Evolutionary conservation across 2,888 invertebrate genomes (phyloP).

Genomic region (Aspidiotus rigidus): DNA sequence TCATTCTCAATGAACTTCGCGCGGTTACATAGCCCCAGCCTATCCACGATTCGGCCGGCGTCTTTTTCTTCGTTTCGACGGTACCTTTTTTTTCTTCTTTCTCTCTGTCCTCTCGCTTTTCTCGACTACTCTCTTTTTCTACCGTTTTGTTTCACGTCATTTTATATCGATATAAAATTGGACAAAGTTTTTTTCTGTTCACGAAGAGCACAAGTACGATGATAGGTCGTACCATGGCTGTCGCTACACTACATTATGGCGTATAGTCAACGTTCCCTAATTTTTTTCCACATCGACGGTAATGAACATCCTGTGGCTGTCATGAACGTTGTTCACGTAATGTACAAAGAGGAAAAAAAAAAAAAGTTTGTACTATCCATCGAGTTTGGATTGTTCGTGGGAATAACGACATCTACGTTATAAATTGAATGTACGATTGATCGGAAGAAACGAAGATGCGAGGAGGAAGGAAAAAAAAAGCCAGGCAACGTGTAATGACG

Average conservation of each 20-base stretch:
- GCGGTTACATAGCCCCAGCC: no score
- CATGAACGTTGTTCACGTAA: conserved; percentile 24
- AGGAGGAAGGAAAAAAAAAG: not conserved
- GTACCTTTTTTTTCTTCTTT: not conserved
- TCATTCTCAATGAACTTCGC: no score
- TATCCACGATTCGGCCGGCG: no score
- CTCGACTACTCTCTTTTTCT: no score
- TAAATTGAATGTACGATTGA: conserved; percentile 10
- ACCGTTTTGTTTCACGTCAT: conserved; percentile 1
- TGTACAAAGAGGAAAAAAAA: conserved; percentile 9
- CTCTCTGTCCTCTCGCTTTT: no score
- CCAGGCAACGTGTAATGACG: not conserved
- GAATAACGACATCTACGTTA: conserved; percentile 2
- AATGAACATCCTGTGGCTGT: conserved; percentile 30
- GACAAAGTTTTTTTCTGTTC: conserved; percentile 8
- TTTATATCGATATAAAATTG: conserved; percentile 16
- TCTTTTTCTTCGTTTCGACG: not conserved
- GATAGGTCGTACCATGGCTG: not conserved
- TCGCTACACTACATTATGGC: conserved; percentile 5
- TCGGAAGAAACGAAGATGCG: not conserved
- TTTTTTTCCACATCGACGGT: conserved; percentile 31
- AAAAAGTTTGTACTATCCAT: conserved; percentile 14
- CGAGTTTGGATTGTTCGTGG: conserved; percentile 18
- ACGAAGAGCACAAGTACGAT: conserved; percentile 13
- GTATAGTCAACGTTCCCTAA: conserved; percentile 25